Percentiles rank a stretch among this genome's conserved stretches.
These are phyloP conservation scores for Antennarius striatus DNA, from an alignment of 2,113 vertebrate genomes.

Conservation along the genomic window DNA sequence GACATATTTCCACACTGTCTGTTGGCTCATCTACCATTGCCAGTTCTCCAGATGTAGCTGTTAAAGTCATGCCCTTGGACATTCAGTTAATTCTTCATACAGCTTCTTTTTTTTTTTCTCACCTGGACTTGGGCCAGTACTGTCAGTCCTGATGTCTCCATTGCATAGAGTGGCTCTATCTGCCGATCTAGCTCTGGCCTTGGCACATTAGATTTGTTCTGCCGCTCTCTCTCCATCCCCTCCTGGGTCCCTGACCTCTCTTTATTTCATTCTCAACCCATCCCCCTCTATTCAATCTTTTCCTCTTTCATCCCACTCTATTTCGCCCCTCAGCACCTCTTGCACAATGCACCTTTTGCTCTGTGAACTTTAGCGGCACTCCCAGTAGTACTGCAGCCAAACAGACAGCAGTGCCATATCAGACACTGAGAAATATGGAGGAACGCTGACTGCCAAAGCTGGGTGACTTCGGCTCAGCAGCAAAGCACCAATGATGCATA, in stretches of 20 bases:
- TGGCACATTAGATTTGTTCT: constrained; percentile 32
- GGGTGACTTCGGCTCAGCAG: constrained; percentile 21
- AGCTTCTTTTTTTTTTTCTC: constrained; percentile 40
- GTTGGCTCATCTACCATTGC: constrained; percentile 68
- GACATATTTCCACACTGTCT: constrained; percentile 70
- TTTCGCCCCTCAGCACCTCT: constrained; percentile 31
- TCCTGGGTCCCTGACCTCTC: constrained; percentile 40
- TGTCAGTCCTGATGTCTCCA: constrained; percentile 72
- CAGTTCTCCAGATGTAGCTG: constrained; percentile 58
- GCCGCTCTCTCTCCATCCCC: constrained; percentile 23
- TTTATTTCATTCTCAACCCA: constrained; percentile 26
- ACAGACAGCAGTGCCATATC: constrained; percentile 33
- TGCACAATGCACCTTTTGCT: constrained; percentile 22
- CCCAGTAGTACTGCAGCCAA: constrained; percentile 30
- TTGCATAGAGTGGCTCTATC: constrained; percentile 58
- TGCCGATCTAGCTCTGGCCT: constrained; percentile 37
- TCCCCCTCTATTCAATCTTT: constrained; percentile 29
- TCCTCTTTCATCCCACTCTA: constrained; percentile 43
- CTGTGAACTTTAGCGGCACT: constrained; percentile 42
- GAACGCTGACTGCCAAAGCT: constrained; percentile 4
- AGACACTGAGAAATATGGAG: constrained; percentile 41
- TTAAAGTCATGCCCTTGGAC: constrained; percentile 58
- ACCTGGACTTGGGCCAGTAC: constrained; percentile 63
- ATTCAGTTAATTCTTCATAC: constrained; percentile 63
- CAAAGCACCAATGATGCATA: constrained; percentile 17